A percentile compares a stretch with the other conserved stretches of the same genome.
Conservation (phyloP, 2,797 vertebrate species). For the Helicolenus hilgendorfi region DNA sequence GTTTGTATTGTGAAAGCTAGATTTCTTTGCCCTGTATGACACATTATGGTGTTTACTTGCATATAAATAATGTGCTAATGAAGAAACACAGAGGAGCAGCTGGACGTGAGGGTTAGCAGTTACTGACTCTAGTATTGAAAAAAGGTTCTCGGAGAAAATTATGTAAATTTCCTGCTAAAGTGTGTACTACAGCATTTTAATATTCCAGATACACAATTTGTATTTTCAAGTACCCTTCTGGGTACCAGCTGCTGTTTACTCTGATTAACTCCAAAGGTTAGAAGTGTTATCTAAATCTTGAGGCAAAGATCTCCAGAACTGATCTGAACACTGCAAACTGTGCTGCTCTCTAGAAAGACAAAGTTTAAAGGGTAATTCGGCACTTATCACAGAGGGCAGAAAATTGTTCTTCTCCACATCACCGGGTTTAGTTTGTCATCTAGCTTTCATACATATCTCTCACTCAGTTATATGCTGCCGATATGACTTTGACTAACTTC, state of each 20-base stretch:
- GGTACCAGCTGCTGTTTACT: slow-evolving; percentile 67
- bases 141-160: slow-evolving; percentile 26
- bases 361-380: slow-evolving; percentile 46
- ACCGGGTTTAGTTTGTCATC: neutral
- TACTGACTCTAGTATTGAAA: slow-evolving; percentile 14
- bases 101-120: slow-evolving; percentile 27
- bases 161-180: slow-evolving; percentile 34
- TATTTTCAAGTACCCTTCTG: slow-evolving; percentile 57
- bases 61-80: slow-evolving; percentile 57
- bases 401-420: neutral
- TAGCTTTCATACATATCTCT: neutral
- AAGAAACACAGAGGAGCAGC: slow-evolving; percentile 40
- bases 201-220: slow-evolving; percentile 59
- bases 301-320: slow-evolving; percentile 54
- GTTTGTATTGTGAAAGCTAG: slow-evolving; percentile 8
- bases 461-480: neutral
- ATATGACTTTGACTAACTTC: neutral
- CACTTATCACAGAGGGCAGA: neutral
- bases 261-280: slow-evolving; percentile 71
- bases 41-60: slow-evolving; percentile 45
- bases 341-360: slow-evolving; percentile 11
- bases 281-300: slow-evolving; percentile 53
- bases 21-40: slow-evolving; percentile 20
- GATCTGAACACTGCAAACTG: slow-evolving; percentile 48
- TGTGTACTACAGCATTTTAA: slow-evolving; percentile 22